Base-by-base conservation (phyloP, 2,797 vertebrate species). In the Anguilla obscura region DNA sequence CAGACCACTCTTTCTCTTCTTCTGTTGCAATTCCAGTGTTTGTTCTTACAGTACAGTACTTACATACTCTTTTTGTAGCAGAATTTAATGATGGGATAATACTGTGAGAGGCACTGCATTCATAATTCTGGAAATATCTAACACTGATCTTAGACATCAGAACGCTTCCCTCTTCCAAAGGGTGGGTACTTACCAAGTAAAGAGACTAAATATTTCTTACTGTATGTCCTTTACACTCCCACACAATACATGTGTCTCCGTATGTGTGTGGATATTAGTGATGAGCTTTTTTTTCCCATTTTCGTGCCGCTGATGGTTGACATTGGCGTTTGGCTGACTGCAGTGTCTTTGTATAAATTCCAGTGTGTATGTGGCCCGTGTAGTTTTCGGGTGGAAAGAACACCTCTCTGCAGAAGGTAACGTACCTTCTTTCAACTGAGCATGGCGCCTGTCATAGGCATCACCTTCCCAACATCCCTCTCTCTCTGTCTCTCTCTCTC, bases 61-160 rank as follows among this genome's bases (percentile, higher is more conserved):
- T 16, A 33, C 10, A 24, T 18, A 82, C 79, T 45, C 33, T 40
- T 21, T 10, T 50, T 3, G 40, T 50, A 50, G 21, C 12, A 50
- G 79, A 82, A 24, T 82, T 48, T 48, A 48, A 24, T 45, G 16
- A 7, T 60, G 52, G 36, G 14, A 56, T 85, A 66, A 80, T 87
- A 89, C 71, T 76, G 71, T 33, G 33, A 88, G 83, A 90, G 89
- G 16, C 45, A 74, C 63, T 56, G 36, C 48, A 71, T 85, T 91
- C 89, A 88, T 85, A 79, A 89, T 87, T 91, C 85, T 92, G 82
- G 89, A 94, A 95, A 96, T 96, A 96, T 94, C 95, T 95, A 94
- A 90, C 90, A 91, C 71, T 92, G 91, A 89, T 90, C 90, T 94
- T 91, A 89, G 91, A 88, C 88, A 90, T 93, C 92, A 91, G 91